Base-by-base conservation (phyloP, 2,888 invertebrate genomes). In the Polymixis flavicincta region DNA sequence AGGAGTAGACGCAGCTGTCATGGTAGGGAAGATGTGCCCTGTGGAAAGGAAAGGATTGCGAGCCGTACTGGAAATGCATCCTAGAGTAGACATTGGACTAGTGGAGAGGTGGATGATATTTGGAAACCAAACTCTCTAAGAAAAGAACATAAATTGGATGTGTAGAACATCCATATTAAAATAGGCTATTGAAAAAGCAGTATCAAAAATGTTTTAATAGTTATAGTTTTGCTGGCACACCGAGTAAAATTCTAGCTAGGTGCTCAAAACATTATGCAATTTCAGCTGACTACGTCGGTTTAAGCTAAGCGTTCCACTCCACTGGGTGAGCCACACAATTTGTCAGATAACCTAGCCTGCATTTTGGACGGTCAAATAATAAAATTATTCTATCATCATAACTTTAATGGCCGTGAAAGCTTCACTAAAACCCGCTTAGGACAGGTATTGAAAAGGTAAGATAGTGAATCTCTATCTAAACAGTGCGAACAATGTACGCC, bases 241-340 rank as follows among this genome's bases (percentile, higher is more conserved):
- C 19, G 8, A 48, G 25, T 54, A 57, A 78, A 2, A 66, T 52
- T 54, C 13, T 45, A 25, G 25, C 65, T 45, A 0, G 4, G 42
- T 61, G 66, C n/a, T 74, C 54, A 50, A 28, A 59, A 28, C 55
- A n/a, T 55, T 54, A 37, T 60, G 28, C 45, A 52, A 74, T 69
- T 60, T 76, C 55, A 69, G 82, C 50, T 66, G 65, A 81, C 65
- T 76, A 81, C 54, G 32, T 32, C 61, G 22, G 17, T 65, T 19
- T 22, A 60, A 60, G 32, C 71, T 61, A 50, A 65, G 19, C 55
- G 42, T 76, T 69, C 64, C 76, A 65, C 65, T 69, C 6, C 59
- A 69, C 54, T 70, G 65, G 52, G 5, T 50, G 8, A 48, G 28
- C 63, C 60, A 45, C 73, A 60, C 71, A 60, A 75, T 74, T 81